These are phyloP conservation scores for Colletes collaris DNA, from an alignment of 2,888 invertebrate genomes.

Conservation along the genomic window DNA sequence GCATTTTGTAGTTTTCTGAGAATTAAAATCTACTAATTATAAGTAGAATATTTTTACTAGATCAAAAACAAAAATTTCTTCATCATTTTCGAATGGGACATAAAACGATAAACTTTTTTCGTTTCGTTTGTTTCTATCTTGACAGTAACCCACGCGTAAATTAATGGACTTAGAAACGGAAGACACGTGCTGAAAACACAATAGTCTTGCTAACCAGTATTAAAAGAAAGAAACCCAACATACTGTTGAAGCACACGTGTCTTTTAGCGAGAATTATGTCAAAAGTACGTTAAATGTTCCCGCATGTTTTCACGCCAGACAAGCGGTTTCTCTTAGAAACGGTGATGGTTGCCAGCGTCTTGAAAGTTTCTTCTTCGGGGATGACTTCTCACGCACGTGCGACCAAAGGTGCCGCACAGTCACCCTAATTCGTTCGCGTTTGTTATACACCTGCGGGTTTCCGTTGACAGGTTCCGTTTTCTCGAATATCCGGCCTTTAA, in stretches of 20 bases:
- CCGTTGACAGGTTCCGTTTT: not conserved
- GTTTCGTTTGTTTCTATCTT: not conserved
- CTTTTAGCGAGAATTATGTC: not conserved
- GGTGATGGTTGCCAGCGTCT: not conserved
- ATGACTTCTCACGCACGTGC: conserved; percentile 48
- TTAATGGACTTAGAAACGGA: not conserved
- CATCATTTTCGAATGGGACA: no score
- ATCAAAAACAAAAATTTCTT: no score
- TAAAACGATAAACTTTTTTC: no score
- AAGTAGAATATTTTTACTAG: no score
- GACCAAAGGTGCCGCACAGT: not conserved
- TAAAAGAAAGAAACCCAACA: not conserved
- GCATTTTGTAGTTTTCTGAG: no score
- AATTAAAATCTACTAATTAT: no score
- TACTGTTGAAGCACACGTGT: conserved; percentile 18
- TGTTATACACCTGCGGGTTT: conserved; percentile 31
- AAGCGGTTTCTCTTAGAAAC: conserved; percentile 21
- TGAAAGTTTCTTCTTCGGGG: not conserved
- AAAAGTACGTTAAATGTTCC: conserved; percentile 27
- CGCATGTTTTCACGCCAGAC: conserved; percentile 17
- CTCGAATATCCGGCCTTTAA: conserved; percentile 15
- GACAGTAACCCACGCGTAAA: not conserved
- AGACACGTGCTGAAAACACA: conserved; percentile 13
- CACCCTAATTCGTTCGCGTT: conserved; percentile 11
- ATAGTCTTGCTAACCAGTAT: not conserved